Conservation (phyloP, 2,797 vertebrate species). For the Poeciliopsis paucimaculata region DNA sequence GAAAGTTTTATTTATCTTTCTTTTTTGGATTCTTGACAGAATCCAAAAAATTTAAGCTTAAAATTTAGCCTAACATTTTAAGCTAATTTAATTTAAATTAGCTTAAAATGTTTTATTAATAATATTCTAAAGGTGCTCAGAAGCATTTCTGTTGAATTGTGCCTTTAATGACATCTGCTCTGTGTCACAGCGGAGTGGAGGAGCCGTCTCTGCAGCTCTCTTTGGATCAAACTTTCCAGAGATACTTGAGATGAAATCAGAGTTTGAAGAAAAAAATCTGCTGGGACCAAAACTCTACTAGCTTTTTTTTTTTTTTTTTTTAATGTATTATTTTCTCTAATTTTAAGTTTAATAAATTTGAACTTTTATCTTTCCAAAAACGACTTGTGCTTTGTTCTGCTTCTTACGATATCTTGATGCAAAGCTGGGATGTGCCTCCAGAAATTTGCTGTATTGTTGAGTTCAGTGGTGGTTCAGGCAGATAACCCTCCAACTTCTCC, state of each 20-base stretch:
- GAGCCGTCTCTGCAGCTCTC: constrained; percentile 67
- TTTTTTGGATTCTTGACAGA: too few relatives aligned
- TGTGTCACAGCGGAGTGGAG: constrained; percentile 70
- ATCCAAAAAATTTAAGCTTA: too few relatives aligned
- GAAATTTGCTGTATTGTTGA: background rate
- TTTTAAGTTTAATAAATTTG: constrained; percentile 22
- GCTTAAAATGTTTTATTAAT: background rate
- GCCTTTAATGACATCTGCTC: background rate
- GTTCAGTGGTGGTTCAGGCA: background rate
- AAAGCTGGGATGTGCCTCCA: background rate
- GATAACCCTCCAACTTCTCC: background rate
- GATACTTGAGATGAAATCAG: constrained; percentile 29
- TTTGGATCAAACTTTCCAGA: constrained; percentile 56
- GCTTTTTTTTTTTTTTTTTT: constrained; percentile 5
- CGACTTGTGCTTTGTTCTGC: constrained; percentile 10
- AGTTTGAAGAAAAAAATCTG: background rate
- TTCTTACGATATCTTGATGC: background rate
- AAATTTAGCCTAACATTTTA: too few relatives aligned
- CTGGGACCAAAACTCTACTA: constrained; percentile 2
- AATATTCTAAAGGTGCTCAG: background rate
- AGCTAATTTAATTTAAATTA: too few relatives aligned
- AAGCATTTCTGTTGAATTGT: background rate
- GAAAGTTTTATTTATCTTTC: background rate
- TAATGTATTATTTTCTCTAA: background rate
- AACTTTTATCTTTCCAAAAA: constrained; percentile 17